Conservation (phyloP, 1,140 invertebrate species). For the Colletes gigas region DNA sequence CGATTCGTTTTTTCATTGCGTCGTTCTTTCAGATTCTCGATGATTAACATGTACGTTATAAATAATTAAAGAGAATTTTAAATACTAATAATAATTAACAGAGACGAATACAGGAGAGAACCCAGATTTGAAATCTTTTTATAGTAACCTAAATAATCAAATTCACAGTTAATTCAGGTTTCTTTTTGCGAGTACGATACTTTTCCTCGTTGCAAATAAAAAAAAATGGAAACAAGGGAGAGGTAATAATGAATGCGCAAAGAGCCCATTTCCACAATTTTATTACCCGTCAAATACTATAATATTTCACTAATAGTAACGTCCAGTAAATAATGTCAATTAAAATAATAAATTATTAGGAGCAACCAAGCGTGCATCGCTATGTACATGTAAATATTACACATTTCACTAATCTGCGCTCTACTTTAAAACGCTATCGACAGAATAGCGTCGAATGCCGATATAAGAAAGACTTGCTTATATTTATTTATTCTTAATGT, state of each 20-base stretch:
- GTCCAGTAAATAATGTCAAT: slow-evolving; percentile 59
- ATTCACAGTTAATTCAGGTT: too few species aligned
- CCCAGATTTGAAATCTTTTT: too few species aligned
- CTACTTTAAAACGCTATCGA: slow-evolving; percentile 53
- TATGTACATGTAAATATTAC: slow-evolving; percentile 69
- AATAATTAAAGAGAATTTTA: too few species aligned
- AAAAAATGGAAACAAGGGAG: not conserved
- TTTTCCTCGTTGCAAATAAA: not conserved
- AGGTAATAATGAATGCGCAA: not conserved
- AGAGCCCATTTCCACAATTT: slow-evolving; percentile 38
- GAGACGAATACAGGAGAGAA: too few species aligned
- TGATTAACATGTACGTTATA: too few species aligned
- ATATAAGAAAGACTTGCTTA: slow-evolving; percentile 55
- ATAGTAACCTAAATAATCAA: too few species aligned
- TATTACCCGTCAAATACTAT: slow-evolving; percentile 46
- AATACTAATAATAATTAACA: too few species aligned
- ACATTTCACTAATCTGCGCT: slow-evolving; percentile 56
- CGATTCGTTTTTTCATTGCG: not conserved
- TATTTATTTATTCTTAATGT: not conserved
- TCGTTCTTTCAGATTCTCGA: too few species aligned
- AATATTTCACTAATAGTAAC: slow-evolving; percentile 58
- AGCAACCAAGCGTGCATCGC: slow-evolving; percentile 59
- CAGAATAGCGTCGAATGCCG: slow-evolving; percentile 50
- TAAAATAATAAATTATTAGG: slow-evolving; percentile 62
- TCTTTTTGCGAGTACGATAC: too few species aligned